phyloP scores from a whole-genome alignment of 1,140 invertebrate species.

The Caenorhabditis latens region DNA sequence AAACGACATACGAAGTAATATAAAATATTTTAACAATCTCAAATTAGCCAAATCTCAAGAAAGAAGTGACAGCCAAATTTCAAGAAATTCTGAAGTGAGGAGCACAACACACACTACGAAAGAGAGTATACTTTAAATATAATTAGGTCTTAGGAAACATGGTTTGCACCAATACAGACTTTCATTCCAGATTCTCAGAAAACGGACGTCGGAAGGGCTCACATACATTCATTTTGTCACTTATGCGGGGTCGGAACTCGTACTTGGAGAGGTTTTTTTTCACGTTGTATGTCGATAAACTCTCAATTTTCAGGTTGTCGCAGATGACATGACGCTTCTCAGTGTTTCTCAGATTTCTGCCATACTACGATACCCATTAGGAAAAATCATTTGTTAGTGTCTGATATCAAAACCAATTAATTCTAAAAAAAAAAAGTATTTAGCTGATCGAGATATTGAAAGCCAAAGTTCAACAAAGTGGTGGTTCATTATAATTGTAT shows the following conservation, averaged over 20 bases:
- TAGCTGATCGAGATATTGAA: constrained; percentile 52
- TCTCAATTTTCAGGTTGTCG: constrained; percentile 55
- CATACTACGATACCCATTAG: constrained; percentile 47
- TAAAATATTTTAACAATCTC: neutral
- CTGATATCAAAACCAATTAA: neutral
- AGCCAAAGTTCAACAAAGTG: constrained; percentile 40
- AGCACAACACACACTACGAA: neutral
- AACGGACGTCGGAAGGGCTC: neutral
- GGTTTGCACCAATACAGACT: too few species aligned
- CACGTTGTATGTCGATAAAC: neutral
- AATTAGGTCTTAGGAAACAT: too few species aligned
- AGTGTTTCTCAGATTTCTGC: constrained; percentile 60
- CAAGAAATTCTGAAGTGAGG: neutral
- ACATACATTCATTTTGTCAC: constrained; percentile 45
- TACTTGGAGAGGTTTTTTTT: constrained; percentile 55
- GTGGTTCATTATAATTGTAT: constrained; percentile 59
- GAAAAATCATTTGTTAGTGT: constrained; percentile 22
- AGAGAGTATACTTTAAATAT: too few species aligned
- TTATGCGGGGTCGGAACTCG: neutral
- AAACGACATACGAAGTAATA: neutral
- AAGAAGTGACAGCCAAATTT: neutral
- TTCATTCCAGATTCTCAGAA: neutral
- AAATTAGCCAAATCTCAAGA: constrained; percentile 22
- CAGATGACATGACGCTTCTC: constrained; percentile 50
- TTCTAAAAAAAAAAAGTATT: neutral